These are phyloP conservation scores for Ommatoiulus sabulosus DNA, from an alignment of 2,888 invertebrate species.

Conservation along the genomic window DNA sequence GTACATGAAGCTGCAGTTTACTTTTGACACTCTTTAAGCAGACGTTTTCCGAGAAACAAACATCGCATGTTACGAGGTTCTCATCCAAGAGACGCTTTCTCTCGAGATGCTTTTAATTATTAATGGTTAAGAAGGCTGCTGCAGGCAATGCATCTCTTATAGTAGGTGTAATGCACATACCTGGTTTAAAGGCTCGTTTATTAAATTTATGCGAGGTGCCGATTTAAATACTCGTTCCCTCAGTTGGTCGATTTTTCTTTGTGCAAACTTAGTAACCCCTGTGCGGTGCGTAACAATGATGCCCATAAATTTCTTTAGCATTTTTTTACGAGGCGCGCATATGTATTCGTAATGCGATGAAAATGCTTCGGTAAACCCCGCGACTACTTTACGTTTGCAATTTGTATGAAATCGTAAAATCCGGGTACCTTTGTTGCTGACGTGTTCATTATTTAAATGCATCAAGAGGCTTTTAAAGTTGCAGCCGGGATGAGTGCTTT, in stretches of 20 bases:
- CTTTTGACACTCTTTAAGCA: no score
- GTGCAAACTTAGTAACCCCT: neutral
- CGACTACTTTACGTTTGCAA: conserved; percentile 40
- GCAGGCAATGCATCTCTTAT: neutral
- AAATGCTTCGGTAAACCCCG: conserved; percentile 33
- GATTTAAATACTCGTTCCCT: neutral
- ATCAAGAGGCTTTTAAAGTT: conserved; percentile 30
- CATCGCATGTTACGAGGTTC: no score
- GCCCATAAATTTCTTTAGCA: conserved; percentile 15
- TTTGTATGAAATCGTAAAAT: conserved; percentile 31
- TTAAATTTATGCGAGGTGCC: neutral
- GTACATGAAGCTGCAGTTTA: no score
- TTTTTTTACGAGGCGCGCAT: neutral
- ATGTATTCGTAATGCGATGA: conserved; percentile 31
- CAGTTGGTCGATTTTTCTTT: conserved; percentile 26
- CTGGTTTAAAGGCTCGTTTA: neutral
- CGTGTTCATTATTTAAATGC: conserved; percentile 42
- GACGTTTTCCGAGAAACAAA: no score
- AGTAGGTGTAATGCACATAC: neutral
- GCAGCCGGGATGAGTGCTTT: conserved; percentile 15
- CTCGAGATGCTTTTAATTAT: neutral
- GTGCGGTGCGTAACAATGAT: neutral
- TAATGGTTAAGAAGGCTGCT: neutral
- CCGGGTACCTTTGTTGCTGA: conserved; percentile 21
- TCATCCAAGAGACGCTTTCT: neutral